Percentiles rank a stretch among this genome's conserved stretches.
phyloP scores from a whole-genome alignment of 2,113 vertebrate species.

The Condylura cristata region DNA sequence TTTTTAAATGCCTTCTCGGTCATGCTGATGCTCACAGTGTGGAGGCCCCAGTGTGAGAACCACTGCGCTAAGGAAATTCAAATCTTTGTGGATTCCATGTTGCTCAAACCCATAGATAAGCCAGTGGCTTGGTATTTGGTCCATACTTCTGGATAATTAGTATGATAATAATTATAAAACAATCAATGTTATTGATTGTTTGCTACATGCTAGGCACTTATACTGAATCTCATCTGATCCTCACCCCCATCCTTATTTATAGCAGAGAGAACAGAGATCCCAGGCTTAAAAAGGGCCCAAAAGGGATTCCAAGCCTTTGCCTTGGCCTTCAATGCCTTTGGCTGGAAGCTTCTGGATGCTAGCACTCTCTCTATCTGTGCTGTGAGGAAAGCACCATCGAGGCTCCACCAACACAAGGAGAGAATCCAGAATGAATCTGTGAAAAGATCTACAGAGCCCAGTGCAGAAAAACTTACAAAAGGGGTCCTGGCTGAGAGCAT shows the following conservation, averaged over 20 bases:
- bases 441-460: not conserved
- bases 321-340: not conserved
- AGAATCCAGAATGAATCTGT: not conserved
- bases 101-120: not conserved
- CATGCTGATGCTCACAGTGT: not conserved
- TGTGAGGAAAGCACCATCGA: not conserved
- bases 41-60: not conserved
- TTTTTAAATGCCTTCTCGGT: not conserved
- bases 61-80: not conserved
- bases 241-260: not conserved
- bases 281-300: not conserved
- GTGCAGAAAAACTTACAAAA: not conserved
- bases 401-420: not conserved
- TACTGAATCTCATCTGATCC: not conserved
- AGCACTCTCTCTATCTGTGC: not conserved
- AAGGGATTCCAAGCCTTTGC: not conserved
- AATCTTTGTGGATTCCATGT: not conserved
- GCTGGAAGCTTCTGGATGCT: not conserved
- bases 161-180: not conserved
- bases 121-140: not conserved
- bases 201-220: not conserved
- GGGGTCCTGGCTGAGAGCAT: not conserved
- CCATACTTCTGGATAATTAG: not conserved
- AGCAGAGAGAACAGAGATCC: not conserved
- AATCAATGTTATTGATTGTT: not conserved